Evolutionary conservation across 1,140 invertebrate species (phyloP), one percentile per base, ranked within the genome.

Genomic region (Eumaeus atala): DNA sequence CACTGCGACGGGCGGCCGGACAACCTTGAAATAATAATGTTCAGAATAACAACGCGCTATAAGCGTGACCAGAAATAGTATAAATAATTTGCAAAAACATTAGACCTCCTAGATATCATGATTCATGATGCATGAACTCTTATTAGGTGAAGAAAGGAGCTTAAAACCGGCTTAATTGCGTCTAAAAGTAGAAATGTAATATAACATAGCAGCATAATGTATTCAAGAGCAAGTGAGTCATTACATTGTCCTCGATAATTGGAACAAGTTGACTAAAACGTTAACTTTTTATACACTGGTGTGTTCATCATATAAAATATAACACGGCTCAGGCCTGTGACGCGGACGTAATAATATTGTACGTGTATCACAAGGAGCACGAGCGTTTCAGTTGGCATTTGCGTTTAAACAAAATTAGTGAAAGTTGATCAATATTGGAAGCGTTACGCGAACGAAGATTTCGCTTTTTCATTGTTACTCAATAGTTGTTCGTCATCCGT

Each of bases 11-110:
- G 72, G 76, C 78, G 78, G 74, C 77, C 75, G 74, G 70, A 74
- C 83, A 86, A 86, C 83, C 83, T 86, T 86, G 83, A 86, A 86
- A 86, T 84, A 83, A 86, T 84, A 86, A 86, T 87, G 83, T 80
- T 80, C 79, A 70, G 83, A 84, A 86, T 84, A 86, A 82, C 81
- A 86, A 82, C 77, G 79, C 72, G 77, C 76, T 73, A 77, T 74
- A 78, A 84, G 76, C 81, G 72, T 83, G 77, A 84, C 79, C 77
- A 81, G 76, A 84, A 79, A 77, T 77, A 83, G 70, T 77, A 74
- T 75, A 72, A 73, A 78, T 72, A 77, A 69, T 72, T 75, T 69
- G 72, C 74, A 60, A 76, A 72, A 75, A 70, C 64, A 66, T 72
- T 74, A 71, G 59, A 70, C 70, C 60, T 51, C 69, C 61, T 68